Base-by-base conservation (phyloP, 1,140 invertebrate genomes). In the Drosophila guanche region DNA sequence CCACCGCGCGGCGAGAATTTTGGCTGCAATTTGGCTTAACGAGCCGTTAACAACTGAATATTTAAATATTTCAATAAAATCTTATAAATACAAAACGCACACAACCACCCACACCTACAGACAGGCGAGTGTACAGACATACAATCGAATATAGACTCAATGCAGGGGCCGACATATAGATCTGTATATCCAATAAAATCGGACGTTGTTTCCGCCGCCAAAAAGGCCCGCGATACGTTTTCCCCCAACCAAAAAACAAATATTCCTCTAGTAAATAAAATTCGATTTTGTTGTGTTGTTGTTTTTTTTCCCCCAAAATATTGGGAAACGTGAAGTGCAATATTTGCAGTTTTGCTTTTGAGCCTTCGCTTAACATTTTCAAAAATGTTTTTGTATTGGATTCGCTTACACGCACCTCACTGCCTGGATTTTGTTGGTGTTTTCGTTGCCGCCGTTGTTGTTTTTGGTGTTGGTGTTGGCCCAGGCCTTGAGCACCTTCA, bases 11-110 rank as follows among this genome's bases (percentile, higher is more conserved):
- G 41, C 48, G 33, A 50, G 27, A 71, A 23, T 43, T 37, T 37
- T 37, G 33, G 57, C 79, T 79, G 80, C 76, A 85, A 75, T 77
- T 81, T 47, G 53, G 51, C 63, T 74, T 77, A 81, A 81, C 78
- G 78, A 80, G 57, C 71, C 78, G 78, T 75, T 79, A 76, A 79
- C 72, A 78, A 88, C 61, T 75, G 61, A 75, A 81, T 75, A 88
- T 88, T 78, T 76, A 55, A 68, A 81, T 75, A 88, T 88, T 78
- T 76, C 62, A 78, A 78, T 81, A 74, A 77, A 61, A 88, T 80
- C 75, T 74, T 81, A 83, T 80, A 88, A 88, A 86, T 88, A 79
- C 83, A 37, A 69, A 55, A 63, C 48, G 27, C 46, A 23, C 23
- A 46, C 25, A 62, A 29, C 29, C n/a, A 40, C 37, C 47, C 40